These are phyloP conservation scores for Dasypogon diadema DNA, from an alignment of 2,888 invertebrate genomes.

Conservation along the genomic window DNA sequence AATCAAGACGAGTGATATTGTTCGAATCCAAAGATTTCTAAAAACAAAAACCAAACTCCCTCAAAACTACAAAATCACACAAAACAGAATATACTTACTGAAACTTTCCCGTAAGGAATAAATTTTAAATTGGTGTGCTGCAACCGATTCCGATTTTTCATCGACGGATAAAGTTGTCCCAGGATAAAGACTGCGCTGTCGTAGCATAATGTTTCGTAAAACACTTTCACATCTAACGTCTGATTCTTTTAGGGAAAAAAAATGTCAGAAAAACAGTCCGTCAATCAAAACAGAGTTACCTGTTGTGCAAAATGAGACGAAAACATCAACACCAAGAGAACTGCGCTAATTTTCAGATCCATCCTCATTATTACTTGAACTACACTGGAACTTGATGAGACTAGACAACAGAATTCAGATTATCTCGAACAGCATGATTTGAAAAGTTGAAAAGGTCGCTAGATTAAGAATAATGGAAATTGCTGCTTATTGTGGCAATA, in stretches of 20 bases:
- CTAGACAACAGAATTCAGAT: slow-evolving; percentile 18
- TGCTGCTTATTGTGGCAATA: background rate
- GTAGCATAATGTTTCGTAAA: slow-evolving; percentile 66
- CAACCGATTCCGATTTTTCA: slow-evolving; percentile 61
- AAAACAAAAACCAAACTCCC: too few relatives aligned
- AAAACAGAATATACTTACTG: background rate
- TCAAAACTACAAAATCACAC: too few relatives aligned
- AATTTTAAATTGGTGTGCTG: slow-evolving; percentile 62
- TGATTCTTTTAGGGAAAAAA: background rate
- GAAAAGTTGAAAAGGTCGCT: slow-evolving; percentile 20
- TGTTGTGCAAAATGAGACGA: background rate
- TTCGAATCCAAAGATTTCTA: slow-evolving; percentile 59
- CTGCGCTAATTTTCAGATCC: background rate
- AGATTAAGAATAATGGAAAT: slow-evolving; percentile 18
- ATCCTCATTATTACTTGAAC: background rate
- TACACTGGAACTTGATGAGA: background rate
- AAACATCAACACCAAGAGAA: background rate
- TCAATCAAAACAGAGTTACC: background rate
- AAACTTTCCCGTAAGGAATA: slow-evolving; percentile 66
- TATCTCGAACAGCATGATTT: slow-evolving; percentile 1
- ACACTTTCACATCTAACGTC: slow-evolving; percentile 62
- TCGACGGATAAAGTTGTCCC: slow-evolving; percentile 60
- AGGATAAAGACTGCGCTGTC: slow-evolving; percentile 65
- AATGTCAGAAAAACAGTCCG: background rate
- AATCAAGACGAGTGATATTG: slow-evolving; percentile 59